These are phyloP conservation scores for Meteorus colon DNA, from an alignment of 2,888 invertebrate genomes.

Conservation along the genomic window DNA sequence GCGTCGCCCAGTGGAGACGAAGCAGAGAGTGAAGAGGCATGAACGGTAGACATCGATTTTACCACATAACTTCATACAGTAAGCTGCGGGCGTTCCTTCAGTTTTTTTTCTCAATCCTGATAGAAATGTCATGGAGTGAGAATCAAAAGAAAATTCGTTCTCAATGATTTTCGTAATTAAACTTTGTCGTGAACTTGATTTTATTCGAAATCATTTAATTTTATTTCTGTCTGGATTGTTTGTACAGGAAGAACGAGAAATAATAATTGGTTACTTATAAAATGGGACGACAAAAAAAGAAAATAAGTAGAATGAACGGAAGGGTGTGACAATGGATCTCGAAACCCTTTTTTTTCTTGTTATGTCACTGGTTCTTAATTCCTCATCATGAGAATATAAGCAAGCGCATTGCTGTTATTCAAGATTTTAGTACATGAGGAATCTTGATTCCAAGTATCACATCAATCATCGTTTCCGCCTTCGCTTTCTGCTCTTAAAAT, in stretches of 20 bases:
- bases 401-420: neutral
- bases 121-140: neutral
- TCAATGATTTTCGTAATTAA: neutral
- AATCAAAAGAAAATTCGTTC: neutral
- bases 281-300: conserved; percentile 16
- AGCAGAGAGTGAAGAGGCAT: conserved; percentile 16
- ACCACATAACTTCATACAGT: neutral
- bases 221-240: neutral
- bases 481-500: neutral
- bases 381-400: conserved; percentile 37
- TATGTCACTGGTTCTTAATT: conserved; percentile 32
- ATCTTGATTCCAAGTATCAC: no score
- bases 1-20: neutral
- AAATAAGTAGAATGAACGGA: conserved; percentile 43
- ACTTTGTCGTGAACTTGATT: no score
- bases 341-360: conserved; percentile 22
- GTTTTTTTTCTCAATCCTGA: neutral
- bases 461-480: neutral
- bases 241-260: neutral
- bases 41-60: conserved; percentile 31
- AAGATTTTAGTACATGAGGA: neutral
- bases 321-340: conserved; percentile 53
- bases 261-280: neutral
- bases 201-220: no score
- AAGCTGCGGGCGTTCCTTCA: neutral